Conservation (phyloP, 2,888 invertebrate genomes). For the Drosophila sordidula region DNA sequence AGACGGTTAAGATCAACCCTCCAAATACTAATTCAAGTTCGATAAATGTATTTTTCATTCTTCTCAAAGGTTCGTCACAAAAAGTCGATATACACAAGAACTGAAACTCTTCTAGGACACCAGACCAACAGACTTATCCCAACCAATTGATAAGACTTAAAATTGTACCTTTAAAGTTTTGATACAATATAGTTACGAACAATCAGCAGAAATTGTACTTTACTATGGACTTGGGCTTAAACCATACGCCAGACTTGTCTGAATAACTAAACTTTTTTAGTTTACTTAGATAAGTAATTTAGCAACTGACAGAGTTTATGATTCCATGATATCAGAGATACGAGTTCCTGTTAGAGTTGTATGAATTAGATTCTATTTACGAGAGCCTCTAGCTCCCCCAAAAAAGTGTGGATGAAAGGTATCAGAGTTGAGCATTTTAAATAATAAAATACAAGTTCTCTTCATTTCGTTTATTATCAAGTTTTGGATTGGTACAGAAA, state of each 20-base stretch:
- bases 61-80: background rate
- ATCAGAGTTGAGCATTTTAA: no score
- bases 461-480: background rate
- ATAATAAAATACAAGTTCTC: background rate
- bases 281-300: no score
- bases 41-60: slow-evolving; percentile 14
- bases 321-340: no score
- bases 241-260: no score
- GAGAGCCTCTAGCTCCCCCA: no score
- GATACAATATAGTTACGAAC: background rate
- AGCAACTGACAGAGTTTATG: no score
- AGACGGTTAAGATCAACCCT: slow-evolving; percentile 21
- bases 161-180: background rate
- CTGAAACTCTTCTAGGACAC: slow-evolving; percentile 1
- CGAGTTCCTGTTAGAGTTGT: no score
- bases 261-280: no score
- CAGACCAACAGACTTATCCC: background rate
- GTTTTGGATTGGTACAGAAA: background rate
- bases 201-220: no score
- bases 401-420: no score
- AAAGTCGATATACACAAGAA: slow-evolving; percentile 3
- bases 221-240: no score
- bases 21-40: slow-evolving; percentile 1
- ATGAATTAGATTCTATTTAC: no score
- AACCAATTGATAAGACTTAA: background rate